phyloP scores from a whole-genome alignment of 2,113 vertebrate species.

The Cephalopholis sonnerati region DNA sequence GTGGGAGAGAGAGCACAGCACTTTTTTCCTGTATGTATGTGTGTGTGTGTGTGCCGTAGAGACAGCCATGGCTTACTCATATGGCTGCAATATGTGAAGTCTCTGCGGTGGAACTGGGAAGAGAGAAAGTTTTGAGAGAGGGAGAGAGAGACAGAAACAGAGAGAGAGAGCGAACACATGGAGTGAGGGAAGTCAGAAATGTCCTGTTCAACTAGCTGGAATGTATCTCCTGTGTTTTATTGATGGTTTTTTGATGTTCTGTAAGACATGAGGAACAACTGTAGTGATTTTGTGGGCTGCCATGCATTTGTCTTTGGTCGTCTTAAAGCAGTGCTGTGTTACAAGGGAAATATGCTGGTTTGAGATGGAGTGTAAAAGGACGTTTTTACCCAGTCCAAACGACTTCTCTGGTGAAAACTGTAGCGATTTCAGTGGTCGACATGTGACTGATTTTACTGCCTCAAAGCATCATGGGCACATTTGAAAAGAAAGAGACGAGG shows the following conservation, averaged over 20 bases:
- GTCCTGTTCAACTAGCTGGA: slow-evolving; percentile 80
- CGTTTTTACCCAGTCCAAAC: not conserved
- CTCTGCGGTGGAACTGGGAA: slow-evolving; percentile 77
- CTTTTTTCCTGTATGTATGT: slow-evolving; percentile 50
- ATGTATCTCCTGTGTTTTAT: slow-evolving; percentile 81
- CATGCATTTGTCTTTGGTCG: slow-evolving; percentile 71
- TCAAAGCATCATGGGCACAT: not conserved
- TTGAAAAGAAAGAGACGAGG: not conserved
- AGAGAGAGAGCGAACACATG: slow-evolving; percentile 65
- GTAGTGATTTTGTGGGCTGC: slow-evolving; percentile 80
- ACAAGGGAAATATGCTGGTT: slow-evolving; percentile 10
- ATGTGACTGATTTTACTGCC: not conserved
- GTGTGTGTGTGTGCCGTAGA: slow-evolving; percentile 44
- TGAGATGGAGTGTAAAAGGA: slow-evolving; percentile 42
- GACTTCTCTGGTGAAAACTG: not conserved
- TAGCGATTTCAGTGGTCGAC: not conserved
- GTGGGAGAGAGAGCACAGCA: slow-evolving; percentile 59
- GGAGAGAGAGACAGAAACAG: slow-evolving; percentile 40
- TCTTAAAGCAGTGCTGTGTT: slow-evolving; percentile 53
- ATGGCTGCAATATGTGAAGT: slow-evolving; percentile 83
- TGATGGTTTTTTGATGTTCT: slow-evolving; percentile 81
- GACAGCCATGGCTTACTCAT: slow-evolving; percentile 75
- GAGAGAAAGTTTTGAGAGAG: slow-evolving; percentile 76
- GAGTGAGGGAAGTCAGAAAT: slow-evolving; percentile 75
- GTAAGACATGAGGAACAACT: slow-evolving; percentile 81